Conservation (phyloP, 2,888 invertebrate genomes). For the Scaptomyza cyrtandrae region DNA sequence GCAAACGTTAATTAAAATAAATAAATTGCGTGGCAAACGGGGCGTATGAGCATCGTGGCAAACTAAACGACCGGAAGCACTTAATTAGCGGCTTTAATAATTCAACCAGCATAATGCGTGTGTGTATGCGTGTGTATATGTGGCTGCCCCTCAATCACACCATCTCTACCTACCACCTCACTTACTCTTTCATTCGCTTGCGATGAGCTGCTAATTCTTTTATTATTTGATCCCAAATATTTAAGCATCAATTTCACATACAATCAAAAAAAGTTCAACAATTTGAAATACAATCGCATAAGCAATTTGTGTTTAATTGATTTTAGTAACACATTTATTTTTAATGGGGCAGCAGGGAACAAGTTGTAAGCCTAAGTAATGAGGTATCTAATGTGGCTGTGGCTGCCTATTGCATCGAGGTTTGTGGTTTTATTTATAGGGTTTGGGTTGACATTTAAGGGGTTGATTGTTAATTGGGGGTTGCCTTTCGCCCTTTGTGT, state of each 20-base stretch:
- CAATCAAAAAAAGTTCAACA: conserved; percentile 50
- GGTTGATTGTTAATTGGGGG: conserved; percentile 26
- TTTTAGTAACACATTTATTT: conserved; percentile 29
- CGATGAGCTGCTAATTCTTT: conserved; percentile 40
- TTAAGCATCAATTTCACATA: conserved; percentile 53
- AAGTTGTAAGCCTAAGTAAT: conserved; percentile 34
- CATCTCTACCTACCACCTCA: neutral
- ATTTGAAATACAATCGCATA: conserved; percentile 52
- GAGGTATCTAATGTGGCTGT: conserved; percentile 54
- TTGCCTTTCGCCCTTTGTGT: conserved; percentile 18
- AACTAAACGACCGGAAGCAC: conserved; percentile 77
- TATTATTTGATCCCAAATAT: conserved; percentile 40
- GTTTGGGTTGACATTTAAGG: conserved; percentile 19
- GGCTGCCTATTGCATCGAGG: conserved; percentile 55
- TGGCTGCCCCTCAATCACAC: conserved; percentile 22
- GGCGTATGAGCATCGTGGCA: conserved; percentile 64
- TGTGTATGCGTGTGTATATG: conserved; percentile 17
- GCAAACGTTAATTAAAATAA: conserved; percentile 73
- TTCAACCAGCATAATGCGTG: conserved; percentile 65
- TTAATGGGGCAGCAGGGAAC: conserved; percentile 9
- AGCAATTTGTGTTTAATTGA: conserved; percentile 44
- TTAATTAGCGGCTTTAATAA: conserved; percentile 78
- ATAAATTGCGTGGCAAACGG: conserved; percentile 74
- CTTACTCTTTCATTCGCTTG: conserved; percentile 4
- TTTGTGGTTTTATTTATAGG: conserved; percentile 48